Conservation (phyloP, 2,888 invertebrate species). For the Dinocampus coccinellae region DNA sequence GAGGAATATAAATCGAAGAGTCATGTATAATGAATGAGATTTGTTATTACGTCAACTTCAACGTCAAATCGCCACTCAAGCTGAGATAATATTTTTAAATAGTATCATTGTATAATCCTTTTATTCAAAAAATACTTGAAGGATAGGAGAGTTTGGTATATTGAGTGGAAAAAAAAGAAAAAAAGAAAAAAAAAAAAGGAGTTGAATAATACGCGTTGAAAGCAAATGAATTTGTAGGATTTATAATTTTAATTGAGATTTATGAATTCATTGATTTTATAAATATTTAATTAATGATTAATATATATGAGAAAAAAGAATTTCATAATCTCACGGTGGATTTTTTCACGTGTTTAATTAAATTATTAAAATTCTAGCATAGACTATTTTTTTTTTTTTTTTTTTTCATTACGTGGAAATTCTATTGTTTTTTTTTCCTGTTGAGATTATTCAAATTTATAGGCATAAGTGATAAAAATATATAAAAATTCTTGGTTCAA, state of each 20-base stretch:
- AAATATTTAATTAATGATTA: background rate
- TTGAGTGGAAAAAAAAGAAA: no score
- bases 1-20: conserved; percentile 27
- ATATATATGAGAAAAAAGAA: background rate
- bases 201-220: background rate
- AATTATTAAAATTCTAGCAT: background rate
- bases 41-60: conserved; percentile 9
- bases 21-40: conserved; percentile 4
- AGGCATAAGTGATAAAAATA: no score
- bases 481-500: no score
- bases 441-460: no score
- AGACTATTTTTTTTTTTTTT: background rate
- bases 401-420: no score
- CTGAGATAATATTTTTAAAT: conserved; percentile 38
- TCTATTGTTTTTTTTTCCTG: no score
- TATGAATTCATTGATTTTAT: background rate
- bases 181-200: no score
- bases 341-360: background rate
- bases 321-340: background rate
- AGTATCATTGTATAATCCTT: conserved; percentile 35
- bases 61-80: conserved; percentile 39
- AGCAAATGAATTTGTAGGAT: background rate
- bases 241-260: background rate
- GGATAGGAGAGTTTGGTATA: no score
- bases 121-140: conserved; percentile 38